phyloP scores from a whole-genome alignment of 2,113 vertebrate species.

The Oxyruncus cristatus region DNA sequence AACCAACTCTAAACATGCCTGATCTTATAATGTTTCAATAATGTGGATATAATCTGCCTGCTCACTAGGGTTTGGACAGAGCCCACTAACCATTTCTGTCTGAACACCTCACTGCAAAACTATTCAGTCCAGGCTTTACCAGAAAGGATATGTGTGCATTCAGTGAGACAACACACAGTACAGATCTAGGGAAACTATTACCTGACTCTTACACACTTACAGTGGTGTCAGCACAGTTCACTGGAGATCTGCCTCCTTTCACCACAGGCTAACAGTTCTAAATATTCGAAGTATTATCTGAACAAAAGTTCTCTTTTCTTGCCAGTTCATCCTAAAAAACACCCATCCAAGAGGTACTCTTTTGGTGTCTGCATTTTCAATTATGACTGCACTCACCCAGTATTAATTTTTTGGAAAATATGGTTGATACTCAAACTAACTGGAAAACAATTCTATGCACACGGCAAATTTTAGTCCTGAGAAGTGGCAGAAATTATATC shows the following conservation, averaged over 20 bases:
- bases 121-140: not conserved
- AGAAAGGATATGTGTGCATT: not conserved
- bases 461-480: not conserved
- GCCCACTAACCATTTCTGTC: not conserved
- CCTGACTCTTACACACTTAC: no score
- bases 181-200: not conserved
- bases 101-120: not conserved
- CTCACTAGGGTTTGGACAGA: not conserved
- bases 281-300: not conserved
- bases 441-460: not conserved
- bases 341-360: not conserved
- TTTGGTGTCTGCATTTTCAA: not conserved
- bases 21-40: not conserved
- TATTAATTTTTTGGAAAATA: not conserved
- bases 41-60: rapidly evolving
- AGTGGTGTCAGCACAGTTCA: not conserved
- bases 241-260: not conserved
- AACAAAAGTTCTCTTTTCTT: not conserved
- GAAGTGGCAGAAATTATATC: not conserved
- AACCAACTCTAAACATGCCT: not conserved
- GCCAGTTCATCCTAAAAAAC: not conserved
- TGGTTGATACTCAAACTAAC: not conserved
- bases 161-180: not conserved
- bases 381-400: not conserved
- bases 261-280: not conserved